These are phyloP conservation scores for Gymnocephalus cernua DNA, from an alignment of 2,113 vertebrate species.

Conservation along the genomic window DNA sequence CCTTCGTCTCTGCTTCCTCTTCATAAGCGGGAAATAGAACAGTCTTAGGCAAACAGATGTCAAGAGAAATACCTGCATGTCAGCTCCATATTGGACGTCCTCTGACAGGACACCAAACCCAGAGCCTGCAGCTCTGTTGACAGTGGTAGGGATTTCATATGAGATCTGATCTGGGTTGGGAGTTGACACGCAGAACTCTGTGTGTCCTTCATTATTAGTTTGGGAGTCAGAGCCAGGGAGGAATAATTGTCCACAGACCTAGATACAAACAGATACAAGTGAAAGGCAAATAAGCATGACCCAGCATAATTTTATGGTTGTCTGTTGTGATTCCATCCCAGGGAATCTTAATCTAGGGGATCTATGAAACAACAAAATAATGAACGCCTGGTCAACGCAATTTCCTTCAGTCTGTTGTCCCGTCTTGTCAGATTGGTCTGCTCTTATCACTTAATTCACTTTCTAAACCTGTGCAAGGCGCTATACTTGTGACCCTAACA, in stretches of 20 bases:
- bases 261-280: slow-evolving; percentile 94
- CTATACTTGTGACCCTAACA: background rate
- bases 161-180: slow-evolving; percentile 92
- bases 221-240: slow-evolving; percentile 90
- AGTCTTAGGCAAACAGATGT: slow-evolving; percentile 54
- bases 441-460: slow-evolving; percentile 35
- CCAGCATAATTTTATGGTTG: slow-evolving; percentile 94
- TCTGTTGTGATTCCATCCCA: slow-evolving; percentile 92
- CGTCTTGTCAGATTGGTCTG: slow-evolving; percentile 15
- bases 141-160: slow-evolving; percentile 94
- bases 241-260: slow-evolving; percentile 93
- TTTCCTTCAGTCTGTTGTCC: slow-evolving; percentile 13
- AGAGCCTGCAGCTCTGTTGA: slow-evolving; percentile 87
- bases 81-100: slow-evolving; percentile 45
- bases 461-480: slow-evolving; percentile 1
- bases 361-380: slow-evolving; percentile 84
- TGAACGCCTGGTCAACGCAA: background rate
- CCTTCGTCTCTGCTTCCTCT: slow-evolving; percentile 19
- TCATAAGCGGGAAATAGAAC: slow-evolving; percentile 49
- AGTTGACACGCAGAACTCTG: slow-evolving; percentile 90
- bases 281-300: slow-evolving; percentile 93
- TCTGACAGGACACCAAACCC: slow-evolving; percentile 73
- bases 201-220: slow-evolving; percentile 97
- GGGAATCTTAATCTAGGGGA: slow-evolving; percentile 93
- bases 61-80: slow-evolving; percentile 36